phyloP scores from a whole-genome alignment of 2,113 vertebrate species.

The Capreolus pygargus region DNA sequence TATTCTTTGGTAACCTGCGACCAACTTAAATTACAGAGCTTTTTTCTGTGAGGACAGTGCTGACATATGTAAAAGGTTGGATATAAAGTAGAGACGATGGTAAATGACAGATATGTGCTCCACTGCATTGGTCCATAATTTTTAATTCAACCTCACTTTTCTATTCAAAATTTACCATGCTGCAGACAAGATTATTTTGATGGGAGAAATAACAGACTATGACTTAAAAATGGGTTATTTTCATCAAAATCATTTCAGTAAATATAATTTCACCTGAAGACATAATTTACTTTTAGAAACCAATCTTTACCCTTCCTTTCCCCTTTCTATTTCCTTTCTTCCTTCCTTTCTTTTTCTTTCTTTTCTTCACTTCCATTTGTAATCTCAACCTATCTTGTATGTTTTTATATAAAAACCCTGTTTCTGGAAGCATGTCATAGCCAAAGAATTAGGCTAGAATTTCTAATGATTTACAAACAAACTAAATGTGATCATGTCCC shows the following conservation, averaged over 20 bases:
- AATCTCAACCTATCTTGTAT: neutral
- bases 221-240: neutral
- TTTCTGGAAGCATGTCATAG: neutral
- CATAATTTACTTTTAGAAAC: neutral
- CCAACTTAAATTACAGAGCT: neutral
- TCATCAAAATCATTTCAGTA: neutral
- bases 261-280: neutral
- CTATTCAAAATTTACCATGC: neutral
- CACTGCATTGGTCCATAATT: neutral
- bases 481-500: neutral
- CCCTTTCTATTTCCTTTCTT: neutral
- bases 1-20: neutral
- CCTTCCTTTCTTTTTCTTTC: fast-evolving
- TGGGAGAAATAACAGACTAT: neutral
- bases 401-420: neutral
- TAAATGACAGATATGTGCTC: neutral
- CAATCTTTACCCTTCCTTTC: neutral
- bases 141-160: neutral
- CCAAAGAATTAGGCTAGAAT: constrained; percentile 21
- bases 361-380: no score
- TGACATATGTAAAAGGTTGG: neutral
- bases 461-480: neutral
- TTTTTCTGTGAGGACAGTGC: neutral
- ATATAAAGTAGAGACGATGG: neutral
- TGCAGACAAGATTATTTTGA: neutral